A percentile compares a stretch with the other conserved stretches of the same genome.
Evolutionary conservation across 2,888 invertebrate species (phyloP).

Genomic region (Liodrosophila aerea): DNA sequence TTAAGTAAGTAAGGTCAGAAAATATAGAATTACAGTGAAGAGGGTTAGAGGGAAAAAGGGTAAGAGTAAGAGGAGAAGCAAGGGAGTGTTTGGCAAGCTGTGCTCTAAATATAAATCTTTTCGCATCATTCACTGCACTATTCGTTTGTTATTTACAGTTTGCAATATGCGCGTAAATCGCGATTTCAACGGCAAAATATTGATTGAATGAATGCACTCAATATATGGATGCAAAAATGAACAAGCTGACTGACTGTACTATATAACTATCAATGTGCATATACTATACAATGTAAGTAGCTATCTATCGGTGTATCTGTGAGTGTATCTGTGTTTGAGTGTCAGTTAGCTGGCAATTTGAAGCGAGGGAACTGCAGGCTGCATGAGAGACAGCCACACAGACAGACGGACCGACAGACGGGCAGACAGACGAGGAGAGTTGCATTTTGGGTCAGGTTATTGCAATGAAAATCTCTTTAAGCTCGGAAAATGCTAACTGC

Average conservation of each 20-base stretch:
- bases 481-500: constrained; percentile 68
- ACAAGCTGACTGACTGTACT: constrained; percentile 3
- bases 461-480: constrained; percentile 76
- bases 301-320: constrained; percentile 9
- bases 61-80: too few relatives aligned
- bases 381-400: constrained; percentile 54
- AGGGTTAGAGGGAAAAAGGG: too few relatives aligned
- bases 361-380: constrained; percentile 38
- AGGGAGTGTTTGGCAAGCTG: constrained; percentile 40
- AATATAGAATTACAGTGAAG: too few relatives aligned
- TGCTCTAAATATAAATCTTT: constrained; percentile 57
- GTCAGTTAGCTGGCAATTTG: constrained; percentile 63
- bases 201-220: constrained; percentile 71
- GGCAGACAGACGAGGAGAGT: constrained; percentile 30
- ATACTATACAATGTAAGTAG: constrained; percentile 13
- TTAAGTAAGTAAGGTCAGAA: too few relatives aligned
- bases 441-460: constrained; percentile 64
- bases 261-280: constrained; percentile 14
- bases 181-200: constrained; percentile 74
- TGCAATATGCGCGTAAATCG: constrained; percentile 76
- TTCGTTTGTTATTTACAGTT: constrained; percentile 68
- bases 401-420: constrained; percentile 16
- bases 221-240: constrained; percentile 32
- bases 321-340: constrained; percentile 26
- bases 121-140: constrained; percentile 59